A percentile compares a stretch with the other conserved stretches of the same genome.
Evolutionary conservation across 2,113 vertebrate genomes (phyloP).

Genomic region (Microtus montanus): DNA sequence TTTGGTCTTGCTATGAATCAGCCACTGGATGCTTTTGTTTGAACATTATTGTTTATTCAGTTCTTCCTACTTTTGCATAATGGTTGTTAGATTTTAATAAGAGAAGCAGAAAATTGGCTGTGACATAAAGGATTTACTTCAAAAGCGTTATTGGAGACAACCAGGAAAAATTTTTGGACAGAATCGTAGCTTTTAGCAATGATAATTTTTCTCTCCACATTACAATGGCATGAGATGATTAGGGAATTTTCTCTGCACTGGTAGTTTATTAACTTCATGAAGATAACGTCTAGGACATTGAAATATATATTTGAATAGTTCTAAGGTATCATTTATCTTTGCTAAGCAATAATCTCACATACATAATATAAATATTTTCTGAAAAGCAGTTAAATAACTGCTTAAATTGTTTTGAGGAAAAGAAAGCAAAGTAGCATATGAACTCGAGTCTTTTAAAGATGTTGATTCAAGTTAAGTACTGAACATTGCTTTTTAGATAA

Average conservation of each 20-base stretch:
- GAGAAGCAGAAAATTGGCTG: slow-evolving; percentile 60
- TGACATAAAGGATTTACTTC: slow-evolving; percentile 61
- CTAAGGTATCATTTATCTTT: slow-evolving; percentile 20
- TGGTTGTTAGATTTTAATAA: slow-evolving; percentile 59
- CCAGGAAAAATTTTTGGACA: slow-evolving; percentile 54
- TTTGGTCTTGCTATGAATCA: slow-evolving; percentile 43
- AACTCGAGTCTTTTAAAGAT: not conserved
- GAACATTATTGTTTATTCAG: slow-evolving; percentile 26
- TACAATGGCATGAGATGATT: not conserved
- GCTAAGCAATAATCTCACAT: not conserved
- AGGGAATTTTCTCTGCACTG: not conserved
- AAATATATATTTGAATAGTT: slow-evolving; percentile 52
- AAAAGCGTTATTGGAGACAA: slow-evolving; percentile 33
- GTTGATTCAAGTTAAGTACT: not conserved
- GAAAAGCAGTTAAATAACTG: not conserved
- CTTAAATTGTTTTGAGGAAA: slow-evolving; percentile 23
- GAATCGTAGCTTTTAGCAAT: slow-evolving; percentile 43
- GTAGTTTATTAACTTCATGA: slow-evolving; percentile 17
- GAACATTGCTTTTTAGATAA: not conserved
- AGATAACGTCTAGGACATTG: slow-evolving; percentile 38
- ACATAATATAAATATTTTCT: not conserved
- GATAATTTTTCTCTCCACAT: slow-evolving; percentile 23
- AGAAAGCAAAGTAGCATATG: not conserved
- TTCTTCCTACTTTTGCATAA: slow-evolving; percentile 36
- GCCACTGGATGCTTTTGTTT: slow-evolving; percentile 40